Base-by-base conservation (phyloP, 2,113 vertebrate species). In the Sprattus sprattus region DNA sequence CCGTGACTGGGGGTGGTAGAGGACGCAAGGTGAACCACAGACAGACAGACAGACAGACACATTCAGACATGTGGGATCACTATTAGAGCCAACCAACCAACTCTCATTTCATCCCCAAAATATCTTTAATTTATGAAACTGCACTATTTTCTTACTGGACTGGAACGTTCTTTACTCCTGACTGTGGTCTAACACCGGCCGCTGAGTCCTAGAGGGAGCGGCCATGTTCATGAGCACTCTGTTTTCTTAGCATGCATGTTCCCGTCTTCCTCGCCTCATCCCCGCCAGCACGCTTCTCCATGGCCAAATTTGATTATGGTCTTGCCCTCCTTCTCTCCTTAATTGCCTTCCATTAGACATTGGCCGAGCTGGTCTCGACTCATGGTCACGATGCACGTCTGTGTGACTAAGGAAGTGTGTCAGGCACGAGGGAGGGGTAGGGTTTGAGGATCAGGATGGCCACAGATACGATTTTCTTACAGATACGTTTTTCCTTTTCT, bases 321-420 rank as follows among this genome's bases (percentile, higher is more conserved):
- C 64, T 25, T 13, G 64, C 4, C 25, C 64, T 71, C 39, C 57
- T 20, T 18, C 54, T 60, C 22, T 6, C 4, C 54, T 18, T 71
- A 0, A 49, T 57, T 86, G 83, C 71, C 86, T 87, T 85, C 49
- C 50, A 47, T n/a, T 22, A 84, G 64, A 87, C 83, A 71, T 60
- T 49, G 80, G 64, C 39, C 8, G 22, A 71, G 64, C 64, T 28
- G n/a, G 13, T 13, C 50, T 54, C 13, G 50, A 39, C 16, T 3
- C 4, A 13, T 54, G 50, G 50, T 54, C 50, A 54, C 18, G 13
- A 54, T 32, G 64, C 25, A 13, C 32, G 64, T 71, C 10, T 71
- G 64, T 71, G 64, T 71, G 60, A 32, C n/a, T 71, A 25, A 9
- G 25, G n/a, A 25, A 9, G 2, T 10, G 25, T 67, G n/a, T 8